These are phyloP conservation scores for Drosophila ezoana DNA, from an alignment of 2,888 invertebrate genomes.

Conservation along the genomic window DNA sequence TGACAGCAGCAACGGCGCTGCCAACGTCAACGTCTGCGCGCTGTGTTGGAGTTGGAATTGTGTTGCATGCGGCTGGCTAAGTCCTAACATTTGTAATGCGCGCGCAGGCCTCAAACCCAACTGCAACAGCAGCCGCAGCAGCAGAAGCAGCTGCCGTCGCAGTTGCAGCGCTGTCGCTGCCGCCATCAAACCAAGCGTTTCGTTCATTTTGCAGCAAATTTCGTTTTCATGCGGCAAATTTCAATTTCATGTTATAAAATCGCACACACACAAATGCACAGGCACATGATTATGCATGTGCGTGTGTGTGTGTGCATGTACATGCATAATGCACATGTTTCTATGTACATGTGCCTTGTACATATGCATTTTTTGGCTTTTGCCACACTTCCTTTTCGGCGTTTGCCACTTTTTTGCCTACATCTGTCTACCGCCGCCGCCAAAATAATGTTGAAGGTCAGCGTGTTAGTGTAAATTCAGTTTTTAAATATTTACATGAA, in stretches of 20 bases:
- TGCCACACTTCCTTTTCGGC: conserved; percentile 60
- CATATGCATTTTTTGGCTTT: conserved; percentile 53
- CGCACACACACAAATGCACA: conserved; percentile 31
- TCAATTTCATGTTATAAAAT: conserved; percentile 78
- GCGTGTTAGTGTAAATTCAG: conserved; percentile 72
- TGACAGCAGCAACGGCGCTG: conserved; percentile 23
- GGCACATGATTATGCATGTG: conserved; percentile 23
- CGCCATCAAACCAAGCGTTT: conserved; percentile 25
- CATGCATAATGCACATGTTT: conserved; percentile 41
- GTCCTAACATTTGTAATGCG: conserved; percentile 52
- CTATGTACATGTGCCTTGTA: conserved; percentile 15
- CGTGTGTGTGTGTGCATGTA: conserved; percentile 12
- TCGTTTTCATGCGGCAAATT: conserved; percentile 80
- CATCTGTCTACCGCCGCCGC: conserved; percentile 20
- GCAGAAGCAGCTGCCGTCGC: conserved; percentile 12
- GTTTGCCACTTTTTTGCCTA: conserved; percentile 46
- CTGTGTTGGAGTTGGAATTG: conserved; percentile 51
- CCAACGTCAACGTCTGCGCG: conserved; percentile 14
- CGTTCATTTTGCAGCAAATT: conserved; percentile 73
- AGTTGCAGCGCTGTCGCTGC: neutral
- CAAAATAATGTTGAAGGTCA: conserved; percentile 78
- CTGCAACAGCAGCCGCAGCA: conserved; percentile 25
- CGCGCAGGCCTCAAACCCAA: conserved; percentile 64
- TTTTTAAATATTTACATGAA: conserved; percentile 6
- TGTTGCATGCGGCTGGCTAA: conserved; percentile 48